phyloP scores from a whole-genome alignment of 2,797 vertebrate species.

The Silurus aristotelis region DNA sequence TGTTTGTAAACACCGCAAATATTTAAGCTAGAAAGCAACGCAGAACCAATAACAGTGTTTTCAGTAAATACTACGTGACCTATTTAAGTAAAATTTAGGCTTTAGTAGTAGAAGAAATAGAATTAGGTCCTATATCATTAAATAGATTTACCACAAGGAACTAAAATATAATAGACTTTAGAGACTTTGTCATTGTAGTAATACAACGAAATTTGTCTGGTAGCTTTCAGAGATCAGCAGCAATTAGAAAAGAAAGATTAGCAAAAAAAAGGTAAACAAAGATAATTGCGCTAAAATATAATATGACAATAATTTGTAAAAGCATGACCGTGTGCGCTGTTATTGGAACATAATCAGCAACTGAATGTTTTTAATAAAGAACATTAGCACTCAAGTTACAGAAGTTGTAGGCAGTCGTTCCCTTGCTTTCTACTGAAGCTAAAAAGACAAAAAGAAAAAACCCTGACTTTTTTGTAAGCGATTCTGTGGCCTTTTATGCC shows the following conservation, averaged over 20 bases:
- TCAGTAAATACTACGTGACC: background rate
- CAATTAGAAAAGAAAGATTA: no score
- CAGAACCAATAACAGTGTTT: background rate
- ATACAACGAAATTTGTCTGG: no score
- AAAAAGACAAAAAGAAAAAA: background rate
- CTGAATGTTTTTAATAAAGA: background rate
- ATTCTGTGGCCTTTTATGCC: no score
- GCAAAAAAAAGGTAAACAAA: no score
- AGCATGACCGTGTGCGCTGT: background rate
- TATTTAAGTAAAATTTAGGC: background rate
- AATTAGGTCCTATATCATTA: background rate
- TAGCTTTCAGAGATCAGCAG: no score
- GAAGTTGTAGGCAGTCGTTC: background rate
- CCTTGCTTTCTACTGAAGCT: background rate
- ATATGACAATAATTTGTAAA: no score
- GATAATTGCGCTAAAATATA: background rate
- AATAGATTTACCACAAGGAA: background rate
- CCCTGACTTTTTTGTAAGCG: no score
- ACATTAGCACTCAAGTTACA: background rate
- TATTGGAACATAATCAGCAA: background rate
- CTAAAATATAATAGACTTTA: background rate
- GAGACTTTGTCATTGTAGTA: no score
- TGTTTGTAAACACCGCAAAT: background rate
- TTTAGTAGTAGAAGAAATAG: background rate
- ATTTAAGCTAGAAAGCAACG: background rate